phyloP scores from a whole-genome alignment of 1,140 invertebrate species.

The Tigriopus japonicus region DNA sequence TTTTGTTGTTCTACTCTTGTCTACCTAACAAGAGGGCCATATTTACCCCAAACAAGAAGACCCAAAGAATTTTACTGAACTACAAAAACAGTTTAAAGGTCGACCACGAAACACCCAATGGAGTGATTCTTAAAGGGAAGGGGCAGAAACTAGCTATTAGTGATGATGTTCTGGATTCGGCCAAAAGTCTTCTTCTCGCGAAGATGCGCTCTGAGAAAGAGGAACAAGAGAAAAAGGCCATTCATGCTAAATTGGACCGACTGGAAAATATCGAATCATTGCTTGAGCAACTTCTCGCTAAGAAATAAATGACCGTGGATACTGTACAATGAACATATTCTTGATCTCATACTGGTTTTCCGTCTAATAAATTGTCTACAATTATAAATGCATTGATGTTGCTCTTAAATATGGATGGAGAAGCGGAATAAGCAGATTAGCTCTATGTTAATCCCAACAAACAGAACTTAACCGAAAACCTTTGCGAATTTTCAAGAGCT shows the following conservation, averaged over 20 bases:
- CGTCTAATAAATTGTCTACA: no score
- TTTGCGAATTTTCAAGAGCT: neutral
- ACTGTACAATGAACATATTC: no score
- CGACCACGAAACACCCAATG: neutral
- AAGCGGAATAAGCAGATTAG: no score
- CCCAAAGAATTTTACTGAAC: neutral
- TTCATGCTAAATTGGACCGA: neutral
- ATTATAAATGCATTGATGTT: no score
- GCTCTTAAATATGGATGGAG: no score
- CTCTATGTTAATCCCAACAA: constrained; percentile 8
- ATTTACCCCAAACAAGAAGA: constrained; percentile 9
- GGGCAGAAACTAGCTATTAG: neutral
- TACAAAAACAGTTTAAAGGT: constrained; percentile 6
- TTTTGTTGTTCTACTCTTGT: constrained; percentile 8
- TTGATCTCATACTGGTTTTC: no score
- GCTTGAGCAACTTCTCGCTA: no score
- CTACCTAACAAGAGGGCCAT: constrained; percentile 8
- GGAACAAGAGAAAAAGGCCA: neutral
- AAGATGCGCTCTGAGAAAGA: neutral
- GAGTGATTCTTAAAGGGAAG: neutral
- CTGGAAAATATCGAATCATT: no score
- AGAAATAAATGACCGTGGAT: no score
- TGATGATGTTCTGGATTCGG: constrained; percentile 12
- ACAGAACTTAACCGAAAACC: constrained; percentile 8
- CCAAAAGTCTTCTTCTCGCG: constrained; percentile 7